These are phyloP conservation scores for Chrysomallon squamiferum DNA, from an alignment of 1,140 invertebrate genomes.

Conservation along the genomic window DNA sequence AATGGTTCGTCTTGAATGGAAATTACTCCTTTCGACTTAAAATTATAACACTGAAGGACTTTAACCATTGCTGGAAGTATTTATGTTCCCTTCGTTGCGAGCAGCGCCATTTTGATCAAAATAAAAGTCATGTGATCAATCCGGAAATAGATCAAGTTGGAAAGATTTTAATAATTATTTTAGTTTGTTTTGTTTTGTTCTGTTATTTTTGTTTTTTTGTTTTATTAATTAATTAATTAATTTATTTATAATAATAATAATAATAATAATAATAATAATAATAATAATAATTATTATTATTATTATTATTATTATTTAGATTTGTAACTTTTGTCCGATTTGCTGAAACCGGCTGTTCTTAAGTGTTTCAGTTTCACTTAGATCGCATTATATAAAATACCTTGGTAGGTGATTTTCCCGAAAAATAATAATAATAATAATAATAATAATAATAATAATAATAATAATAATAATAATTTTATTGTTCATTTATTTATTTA, in stretches of 20 bases:
- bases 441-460: no score
- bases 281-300: not conserved
- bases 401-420: no score
- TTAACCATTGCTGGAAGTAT: constrained; percentile 21
- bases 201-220: not conserved
- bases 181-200: not conserved
- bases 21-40: constrained; percentile 25
- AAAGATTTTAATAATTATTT: not conserved
- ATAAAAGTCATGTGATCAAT: not conserved
- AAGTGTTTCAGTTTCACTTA: no score
- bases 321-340: no score
- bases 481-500: no score
- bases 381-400: no score
- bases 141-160: not conserved
- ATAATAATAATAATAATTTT: no score
- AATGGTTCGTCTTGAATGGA: constrained; percentile 28
- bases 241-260: not conserved
- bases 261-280: no score
- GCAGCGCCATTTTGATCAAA: constrained; percentile 2
- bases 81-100: not conserved
- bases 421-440: no score
- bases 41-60: constrained; percentile 32
- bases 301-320: not conserved
- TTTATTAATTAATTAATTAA: not conserved
- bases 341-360: not conserved